Base-by-base conservation (phyloP, 1,140 invertebrate genomes). In the Homarus americanus region DNA sequence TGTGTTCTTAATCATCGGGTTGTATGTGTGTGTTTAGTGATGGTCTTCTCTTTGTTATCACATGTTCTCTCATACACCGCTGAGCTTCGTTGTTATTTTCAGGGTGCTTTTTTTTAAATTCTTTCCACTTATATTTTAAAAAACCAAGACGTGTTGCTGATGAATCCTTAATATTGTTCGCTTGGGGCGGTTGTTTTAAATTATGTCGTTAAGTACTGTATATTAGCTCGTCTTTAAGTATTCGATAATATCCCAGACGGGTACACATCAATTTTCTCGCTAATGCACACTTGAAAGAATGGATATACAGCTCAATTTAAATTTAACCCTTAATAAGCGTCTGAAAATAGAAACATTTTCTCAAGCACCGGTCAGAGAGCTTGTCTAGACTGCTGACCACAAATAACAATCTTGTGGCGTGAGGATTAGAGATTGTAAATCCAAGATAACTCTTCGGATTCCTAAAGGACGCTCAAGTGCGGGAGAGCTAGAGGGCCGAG, bases 301-400 rank as follows among this genome's bases (percentile, higher is more conserved):
- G 41, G 83, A 28, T 75, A 86, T 75, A 86, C 72, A 86, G 73
- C 83, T 76, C 83, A 86, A 86, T 86, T 53, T 86, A 86, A 86
- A 86, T 84, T 58, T 49, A 84, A 72, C 63, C 66, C 40, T 49
- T 84, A 84, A 86, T 75, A 76, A 86, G 41, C 72, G 66, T 86
- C 83, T 53, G 38, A 28, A 53, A 69, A 84, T 84, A 69, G 41
- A 84, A 44, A 44, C 24, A 10, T 72, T 28, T 83, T 40, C 82
- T 44, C 28, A 84, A 69, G 12, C 10, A 28, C 3, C n/a, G 32
- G 17, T 28, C 63, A 12, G 28, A 1, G 63, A 69, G 63, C 63
- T 69, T 32, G 63, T 69, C 63, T 32, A 32, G n/a, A 69, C 63
- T 12, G n/a, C 73, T 24, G 73, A 40, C 36, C 36, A 40, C 73